Base-by-base conservation (phyloP, 1,140 invertebrate species). In the Parasteatoda tepidariorum region DNA sequence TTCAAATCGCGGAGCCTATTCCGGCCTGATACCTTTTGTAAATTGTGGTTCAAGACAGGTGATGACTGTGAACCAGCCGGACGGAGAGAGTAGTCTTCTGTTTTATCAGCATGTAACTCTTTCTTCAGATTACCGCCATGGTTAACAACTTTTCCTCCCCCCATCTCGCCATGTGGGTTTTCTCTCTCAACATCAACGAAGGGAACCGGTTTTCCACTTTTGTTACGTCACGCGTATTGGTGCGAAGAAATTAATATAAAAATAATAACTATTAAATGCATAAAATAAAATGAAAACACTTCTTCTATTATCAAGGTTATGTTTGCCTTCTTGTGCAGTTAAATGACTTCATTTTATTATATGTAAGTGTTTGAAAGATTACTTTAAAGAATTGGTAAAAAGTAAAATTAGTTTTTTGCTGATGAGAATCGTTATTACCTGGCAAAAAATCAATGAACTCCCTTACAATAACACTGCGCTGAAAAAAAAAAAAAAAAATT, bases 111-210 rank as follows among this genome's bases (percentile, higher is more conserved):
- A 57, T 38, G 74, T 79, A 79, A 79, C 75, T 79, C 75, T 79
- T 79, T 79, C 75, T 59, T 34, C 61, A 26, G 24, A 9, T 7
- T 3, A 22, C 31, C 61, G 61, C 75, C 64, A 66, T 62, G 75
- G 34, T 67, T 79, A 79, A 68, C 75, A 64, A 76, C 74, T 76
- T 76, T 76, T 61, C n/a, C 26, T 7, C n/a, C 13, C 41, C 28
- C 22, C 61, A 34, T 24, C 74, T 28, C 73, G 18, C 30, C n/a
- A n/a, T n/a, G n/a, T 31, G 33, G 38, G n/a, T 33, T 73, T 73
- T 54, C 48, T 13, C n/a, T 79, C 75, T n/a, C 33, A 18, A 38
- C 33, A 70, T 61, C 26, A 61, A 26, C 34, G 22, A 31, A 38
- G 59, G 41, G 26, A 79, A 79, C 75, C 75, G 75, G 75, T 79